Evolutionary conservation across 1,140 invertebrate species (phyloP).

Genomic region (Drosophila punjabiensis): DNA sequence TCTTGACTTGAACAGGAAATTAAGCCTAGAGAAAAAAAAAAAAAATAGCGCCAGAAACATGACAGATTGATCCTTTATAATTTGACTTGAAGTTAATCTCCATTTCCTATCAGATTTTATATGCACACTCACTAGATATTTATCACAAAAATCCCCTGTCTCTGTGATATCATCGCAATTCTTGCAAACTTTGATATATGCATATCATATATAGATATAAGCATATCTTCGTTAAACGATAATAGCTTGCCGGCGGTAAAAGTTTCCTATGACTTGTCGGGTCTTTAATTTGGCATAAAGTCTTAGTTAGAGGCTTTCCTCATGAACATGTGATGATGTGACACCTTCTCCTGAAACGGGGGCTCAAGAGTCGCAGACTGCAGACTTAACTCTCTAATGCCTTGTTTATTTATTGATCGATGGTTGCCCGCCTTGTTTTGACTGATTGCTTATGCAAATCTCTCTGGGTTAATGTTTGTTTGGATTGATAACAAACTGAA

Average conservation of each 20-base stretch:
- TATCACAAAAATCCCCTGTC: not conserved
- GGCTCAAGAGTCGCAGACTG: conserved; percentile 11
- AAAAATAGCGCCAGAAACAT: not conserved
- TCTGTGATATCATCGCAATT: conserved; percentile 23
- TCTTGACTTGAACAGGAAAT: not conserved
- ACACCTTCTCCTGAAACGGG: conserved; percentile 7
- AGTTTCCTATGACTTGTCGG: conserved; percentile 37
- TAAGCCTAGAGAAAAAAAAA: not conserved
- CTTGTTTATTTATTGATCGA: conserved; percentile 53
- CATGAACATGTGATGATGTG: conserved; percentile 49
- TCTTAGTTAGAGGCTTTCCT: conserved; percentile 3
- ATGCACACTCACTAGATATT: not conserved
- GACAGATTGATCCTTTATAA: not conserved
- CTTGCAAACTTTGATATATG: conserved; percentile 1
- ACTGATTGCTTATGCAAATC: conserved; percentile 58
- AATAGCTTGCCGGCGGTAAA: conserved; percentile 13
- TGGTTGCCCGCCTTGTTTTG: conserved; percentile 38
- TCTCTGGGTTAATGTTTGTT: conserved; percentile 51
- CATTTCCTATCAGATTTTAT: not conserved
- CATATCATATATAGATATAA: not conserved
- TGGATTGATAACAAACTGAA: conserved; percentile 71
- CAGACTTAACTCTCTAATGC: conserved; percentile 42
- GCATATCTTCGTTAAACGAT: not conserved
- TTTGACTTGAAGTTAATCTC: not conserved
- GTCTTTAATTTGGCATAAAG: conserved; percentile 9